Base-by-base conservation (phyloP, 1,140 invertebrate genomes). In the Leguminivora glycinivorella region DNA sequence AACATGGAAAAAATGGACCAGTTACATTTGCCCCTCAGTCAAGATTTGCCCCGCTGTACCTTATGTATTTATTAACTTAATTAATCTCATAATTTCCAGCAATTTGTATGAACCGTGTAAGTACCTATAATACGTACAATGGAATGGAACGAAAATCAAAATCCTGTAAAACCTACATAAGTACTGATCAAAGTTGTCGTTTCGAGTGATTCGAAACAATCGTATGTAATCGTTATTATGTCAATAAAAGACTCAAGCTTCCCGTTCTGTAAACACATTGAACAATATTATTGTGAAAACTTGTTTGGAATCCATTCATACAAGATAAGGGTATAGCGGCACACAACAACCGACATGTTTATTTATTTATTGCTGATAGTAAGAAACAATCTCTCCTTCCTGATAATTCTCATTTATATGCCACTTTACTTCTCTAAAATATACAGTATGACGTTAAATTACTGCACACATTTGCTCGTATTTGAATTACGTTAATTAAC, bases 281-380 rank as follows among this genome's bases (percentile, higher is more conserved):
- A 47, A 47, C 43, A 52, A 10, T 19, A 52, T 19, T 52, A 52
- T 52, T 52, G 47, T 52, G 47, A 19, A 43, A 52, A 52, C 47
- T 52, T 22, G 47, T 52, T 52, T 52, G 47, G 19, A 52, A 52
- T 52, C 47, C 47, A 52, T 52, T 52, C 47, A 52, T 43, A 9
- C 47, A 4, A 52, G 47, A 52, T 52, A 52, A 52, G n/a, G 47
- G 47, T 19, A 22, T 19, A 52, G 17, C 19, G 47, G 47, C 47
- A 52, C 17, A 22, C 10, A 43, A 17, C 40, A n/a, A 17, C 17
- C n/a, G 19, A 52, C 19, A 10, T 52, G 10, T 52, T 52, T 22
- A 22, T 52, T 52, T 22, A 22, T 52, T 52, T 52, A 52, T 52
- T 52, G 19, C 6, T 22, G 6, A 52, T 52, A 19, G 43, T 19